Conservation (phyloP, 2,888 invertebrate species). For the Zygogramma bicolorata region DNA sequence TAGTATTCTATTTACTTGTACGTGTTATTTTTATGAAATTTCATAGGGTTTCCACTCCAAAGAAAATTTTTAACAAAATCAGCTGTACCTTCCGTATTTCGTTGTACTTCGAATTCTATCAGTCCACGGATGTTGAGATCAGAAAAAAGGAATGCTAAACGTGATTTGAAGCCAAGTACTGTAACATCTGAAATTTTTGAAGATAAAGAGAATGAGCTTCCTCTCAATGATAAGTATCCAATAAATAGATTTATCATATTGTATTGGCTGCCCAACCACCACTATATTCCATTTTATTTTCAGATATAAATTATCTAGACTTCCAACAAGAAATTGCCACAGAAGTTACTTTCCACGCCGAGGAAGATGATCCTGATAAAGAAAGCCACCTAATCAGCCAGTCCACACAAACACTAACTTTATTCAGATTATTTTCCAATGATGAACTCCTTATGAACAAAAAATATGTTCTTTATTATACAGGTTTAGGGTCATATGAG, state of each 20-base stretch:
- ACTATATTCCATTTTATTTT: not conserved
- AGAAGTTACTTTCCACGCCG: not conserved
- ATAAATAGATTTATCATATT: not conserved
- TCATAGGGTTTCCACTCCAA: not conserved
- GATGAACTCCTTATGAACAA: not conserved
- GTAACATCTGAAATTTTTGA: not conserved
- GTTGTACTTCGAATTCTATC: not conserved
- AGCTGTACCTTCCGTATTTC: not conserved
- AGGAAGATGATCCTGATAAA: not conserved
- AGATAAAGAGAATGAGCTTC: not conserved
- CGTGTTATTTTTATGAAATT: conserved; percentile 28
- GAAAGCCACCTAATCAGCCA: not conserved
- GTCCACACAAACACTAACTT: not conserved
- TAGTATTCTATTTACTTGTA: too few species aligned
- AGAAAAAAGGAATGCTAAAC: not conserved
- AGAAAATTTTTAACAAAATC: not conserved
- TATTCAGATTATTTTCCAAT: not conserved
- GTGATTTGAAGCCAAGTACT: not conserved
- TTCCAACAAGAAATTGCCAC: not conserved
- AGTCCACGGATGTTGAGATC: not conserved
- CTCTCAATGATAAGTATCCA: not conserved
- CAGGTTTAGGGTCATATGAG: not conserved
- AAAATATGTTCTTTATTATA: not conserved
- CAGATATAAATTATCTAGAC: not conserved
- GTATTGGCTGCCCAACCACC: not conserved